Evolutionary conservation across 2,888 invertebrate species (phyloP), one percentile per base, ranked within the genome.

Genomic region (Rhogogaster chlorosoma): DNA sequence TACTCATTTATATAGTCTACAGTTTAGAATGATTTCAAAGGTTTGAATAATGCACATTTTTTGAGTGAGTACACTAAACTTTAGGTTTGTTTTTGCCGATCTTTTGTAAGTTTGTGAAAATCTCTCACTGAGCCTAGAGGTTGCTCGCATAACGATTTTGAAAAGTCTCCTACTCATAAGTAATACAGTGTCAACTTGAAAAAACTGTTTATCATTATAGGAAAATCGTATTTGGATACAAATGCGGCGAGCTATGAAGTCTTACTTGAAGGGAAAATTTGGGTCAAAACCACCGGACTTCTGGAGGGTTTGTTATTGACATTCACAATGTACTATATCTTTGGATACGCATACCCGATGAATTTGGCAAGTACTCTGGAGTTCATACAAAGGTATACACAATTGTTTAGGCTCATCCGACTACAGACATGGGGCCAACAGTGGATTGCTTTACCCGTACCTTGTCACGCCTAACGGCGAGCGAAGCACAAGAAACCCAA

Each of bases 321-420:
- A 38, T 73, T 86, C 12, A 22, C 80, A 3, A n/a, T 38, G 6
- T 85, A 85, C 42, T 85, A 85, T 45, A 85, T 86, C 9, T 86
- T 86, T 49, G 83, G 83, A 9, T 85, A 84, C 64, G 45, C 64
- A 29, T 86, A 86, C 57, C 73, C 64, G 32, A 61, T 38, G 5
- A 71, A 61, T 4, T 26, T 86, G 7, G 29, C 42, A 12, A 85
- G 84, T 67, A 85, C 73, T 26, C 53, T 85, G 64, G 85, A 86
- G 64, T 85, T 85, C 29, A 85, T 86, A 18, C 85, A 86, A 80
- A 83, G 84, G 86, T 86, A 85, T 3, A 12, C 67, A 67, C 67
- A 67, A 67, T 29, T 67, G 18, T 22, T 71, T 71, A 10, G 42
- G 2, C 6, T 38, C 10, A 71, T 9, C n/a, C n/a, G n/a, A n/a